phyloP scores from a whole-genome alignment of 2,113 vertebrate species.

The Megaceryle maxima region DNA sequence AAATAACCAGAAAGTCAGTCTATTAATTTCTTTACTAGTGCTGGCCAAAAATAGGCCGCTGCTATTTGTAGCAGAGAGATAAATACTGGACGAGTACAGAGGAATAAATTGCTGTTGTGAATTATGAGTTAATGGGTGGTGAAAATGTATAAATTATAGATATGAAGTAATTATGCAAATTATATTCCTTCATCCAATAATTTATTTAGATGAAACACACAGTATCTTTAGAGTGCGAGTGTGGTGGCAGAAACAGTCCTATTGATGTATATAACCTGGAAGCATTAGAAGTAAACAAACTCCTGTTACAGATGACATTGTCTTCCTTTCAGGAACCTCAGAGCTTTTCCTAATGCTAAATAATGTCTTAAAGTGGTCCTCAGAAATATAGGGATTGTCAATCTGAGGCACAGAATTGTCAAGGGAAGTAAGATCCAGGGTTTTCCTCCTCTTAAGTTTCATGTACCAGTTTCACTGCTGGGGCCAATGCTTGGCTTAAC shows the following conservation, averaged over 20 bases:
- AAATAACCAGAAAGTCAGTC: not conserved
- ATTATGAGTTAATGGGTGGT: slow-evolving; percentile 1
- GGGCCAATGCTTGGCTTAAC: not conserved
- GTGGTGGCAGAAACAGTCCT: not conserved
- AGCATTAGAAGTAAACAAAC: not conserved
- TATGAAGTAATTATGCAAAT: slow-evolving; percentile 50
- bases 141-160: slow-evolving; percentile 29
- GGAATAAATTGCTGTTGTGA: slow-evolving; percentile 13
- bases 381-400: not conserved
- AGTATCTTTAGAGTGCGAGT: not conserved
- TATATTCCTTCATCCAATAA: not conserved
- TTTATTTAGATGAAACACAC: not conserved
- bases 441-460: not conserved
- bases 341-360: not conserved
- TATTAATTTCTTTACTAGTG: not conserved
- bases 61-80: slow-evolving; percentile 2
- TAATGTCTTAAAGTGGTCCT: not conserved
- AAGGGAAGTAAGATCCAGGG: not conserved
- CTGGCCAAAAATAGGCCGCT: slow-evolving; percentile 10
- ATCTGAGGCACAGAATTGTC: not conserved
- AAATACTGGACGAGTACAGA: not conserved
- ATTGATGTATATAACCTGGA: not conserved
- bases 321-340: not conserved
- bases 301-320: not conserved
- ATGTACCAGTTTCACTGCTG: not conserved